Evolutionary conservation across 2,113 vertebrate genomes (phyloP), one percentile per base, ranked within the genome.

Genomic region (Colaptes auratus): DNA sequence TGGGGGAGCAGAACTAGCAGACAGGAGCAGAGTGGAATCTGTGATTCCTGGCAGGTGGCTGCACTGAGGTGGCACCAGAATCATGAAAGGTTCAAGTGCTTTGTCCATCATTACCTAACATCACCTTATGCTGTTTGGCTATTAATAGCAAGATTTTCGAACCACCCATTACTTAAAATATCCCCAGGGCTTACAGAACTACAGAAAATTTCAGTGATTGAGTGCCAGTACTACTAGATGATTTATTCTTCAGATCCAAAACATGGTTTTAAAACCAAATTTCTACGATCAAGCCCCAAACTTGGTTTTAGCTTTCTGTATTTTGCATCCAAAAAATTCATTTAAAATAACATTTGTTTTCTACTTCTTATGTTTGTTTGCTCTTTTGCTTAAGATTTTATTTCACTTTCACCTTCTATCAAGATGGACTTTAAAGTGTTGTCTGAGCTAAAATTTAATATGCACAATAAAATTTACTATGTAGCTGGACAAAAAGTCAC

Each of bases 401-500:
- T 65, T 86, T 73, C 44, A 8, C 1, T 74, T 82, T 84, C 23
- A 7, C 63, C 33, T 88, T 76, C 77, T 70, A 50, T 59, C 35
- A 66, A 80, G 56, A 70, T 39, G 17, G 69, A 77, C 18, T 65
- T 89, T 92, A 85, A 96, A 95, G 93, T 21, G 74, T 53, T 64
- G 63, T 77, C 83, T 16, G 39, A 89, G 83, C 76, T 93, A 95
- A 94, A 94, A 96, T 63, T 91, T 96, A 94, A 94, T 89, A 96
- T 85, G 88, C 96, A 80, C 91, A 92, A 96, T 96, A 94, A 95
- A 97, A 96, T 85, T 83, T 94, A 92, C 80, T 81, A 55, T 17
- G 83, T 90, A 92, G 83, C 93, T 70, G 77, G 96, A 96, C 88
- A 95, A 96, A 96, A 95, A 95, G 94, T 82, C 89, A 24, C 91